Percentiles rank a stretch among this genome's conserved stretches.
Conservation (phyloP, 2,888 invertebrate species). For the Lochmaea capreae region DNA sequence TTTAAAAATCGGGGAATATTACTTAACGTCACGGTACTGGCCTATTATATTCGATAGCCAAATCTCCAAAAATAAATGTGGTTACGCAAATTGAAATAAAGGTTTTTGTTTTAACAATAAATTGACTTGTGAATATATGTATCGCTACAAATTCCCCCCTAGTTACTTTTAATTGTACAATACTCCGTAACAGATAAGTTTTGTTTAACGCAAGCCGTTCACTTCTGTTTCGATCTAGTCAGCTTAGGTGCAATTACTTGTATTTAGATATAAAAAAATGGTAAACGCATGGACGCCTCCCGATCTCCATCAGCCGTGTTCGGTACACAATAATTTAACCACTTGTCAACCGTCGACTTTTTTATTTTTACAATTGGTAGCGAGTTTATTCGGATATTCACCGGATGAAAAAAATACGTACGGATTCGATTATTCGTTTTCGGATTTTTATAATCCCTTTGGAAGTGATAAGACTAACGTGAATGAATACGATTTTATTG, state of each 20-base stretch:
- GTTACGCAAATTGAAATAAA: background rate
- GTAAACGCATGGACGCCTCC: conserved; percentile 68
- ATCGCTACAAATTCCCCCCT: conserved; percentile 9
- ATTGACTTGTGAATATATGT: background rate
- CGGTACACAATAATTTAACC: conserved; percentile 68
- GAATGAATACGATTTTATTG: conserved; percentile 69
- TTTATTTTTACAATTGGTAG: conserved; percentile 71
- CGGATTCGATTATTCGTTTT: conserved; percentile 31
- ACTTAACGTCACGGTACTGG: background rate
- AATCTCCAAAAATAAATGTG: background rate
- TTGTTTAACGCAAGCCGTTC: conserved; percentile 11
- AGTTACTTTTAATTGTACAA: conserved; percentile 14
- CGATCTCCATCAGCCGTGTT: conserved; percentile 69
- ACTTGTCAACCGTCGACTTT: conserved; percentile 72
- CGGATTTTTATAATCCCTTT: conserved; percentile 37
- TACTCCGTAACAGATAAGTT: conserved; percentile 7
- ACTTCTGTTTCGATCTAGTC: conserved; percentile 23
- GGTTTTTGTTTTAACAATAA: background rate
- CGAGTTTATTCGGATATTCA: conserved; percentile 71
- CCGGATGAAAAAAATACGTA: conserved; percentile 38
- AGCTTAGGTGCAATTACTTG: conserved; percentile 7
- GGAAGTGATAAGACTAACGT: conserved; percentile 27
- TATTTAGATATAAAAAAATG: conserved; percentile 8
- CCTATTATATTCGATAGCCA: background rate
- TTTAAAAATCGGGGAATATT: no score